Evolutionary conservation across 2,888 invertebrate genomes (phyloP).

Genomic region (Ichneumoninae sp.): DNA sequence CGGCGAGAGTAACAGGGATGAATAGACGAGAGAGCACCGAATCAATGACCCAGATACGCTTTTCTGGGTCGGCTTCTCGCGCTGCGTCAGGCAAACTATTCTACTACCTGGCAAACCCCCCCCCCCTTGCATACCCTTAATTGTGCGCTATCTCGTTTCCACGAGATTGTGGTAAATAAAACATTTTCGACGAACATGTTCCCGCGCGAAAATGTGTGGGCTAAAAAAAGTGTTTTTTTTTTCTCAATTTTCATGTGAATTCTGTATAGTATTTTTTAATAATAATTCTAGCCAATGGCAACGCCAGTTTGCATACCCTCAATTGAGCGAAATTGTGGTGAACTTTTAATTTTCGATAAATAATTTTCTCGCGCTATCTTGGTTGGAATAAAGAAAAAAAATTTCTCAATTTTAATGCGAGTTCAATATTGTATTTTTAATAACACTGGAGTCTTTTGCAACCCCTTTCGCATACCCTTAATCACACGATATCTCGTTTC

Average conservation of each 20-base stretch:
- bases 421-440: background rate
- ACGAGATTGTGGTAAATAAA: background rate
- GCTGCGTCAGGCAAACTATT: slow-evolving; percentile 61
- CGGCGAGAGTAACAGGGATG: slow-evolving; percentile 35
- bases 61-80: slow-evolving; percentile 68
- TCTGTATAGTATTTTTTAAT: background rate
- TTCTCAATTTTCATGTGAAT: background rate
- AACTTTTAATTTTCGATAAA: background rate
- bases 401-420: background rate
- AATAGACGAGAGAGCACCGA: slow-evolving; percentile 60
- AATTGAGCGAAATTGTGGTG: background rate
- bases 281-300: no score
- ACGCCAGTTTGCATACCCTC: background rate
- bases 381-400: background rate
- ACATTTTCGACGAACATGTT: background rate
- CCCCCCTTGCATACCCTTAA: slow-evolving; percentile 7
- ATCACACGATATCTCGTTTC: slow-evolving; percentile 10
- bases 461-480: background rate
- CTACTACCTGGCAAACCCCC: slow-evolving; percentile 20
- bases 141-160: slow-evolving; percentile 12
- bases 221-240: background rate
- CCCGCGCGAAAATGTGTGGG: no score
- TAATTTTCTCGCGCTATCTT: background rate
- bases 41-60: slow-evolving; percentile 72
- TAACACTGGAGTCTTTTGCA: no score